Evolutionary conservation across 1,140 invertebrate genomes (phyloP), one percentile per base, ranked within the genome.

Genomic region (Drosophila pallidifrons): DNA sequence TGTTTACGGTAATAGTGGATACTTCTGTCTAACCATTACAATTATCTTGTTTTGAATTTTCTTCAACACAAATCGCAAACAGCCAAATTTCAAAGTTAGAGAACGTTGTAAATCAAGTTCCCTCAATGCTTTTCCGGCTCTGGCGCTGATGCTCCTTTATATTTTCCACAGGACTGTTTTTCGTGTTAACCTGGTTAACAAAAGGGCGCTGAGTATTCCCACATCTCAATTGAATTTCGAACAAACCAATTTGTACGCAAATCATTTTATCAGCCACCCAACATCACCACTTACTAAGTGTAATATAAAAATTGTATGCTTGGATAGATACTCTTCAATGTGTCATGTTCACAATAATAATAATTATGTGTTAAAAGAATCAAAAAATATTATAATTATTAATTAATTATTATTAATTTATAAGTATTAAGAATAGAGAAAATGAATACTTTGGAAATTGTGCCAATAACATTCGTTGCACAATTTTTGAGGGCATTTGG

Each of bases 171-270:
- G 58, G 64, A 60, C 65, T 72, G 5, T 63, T 63, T 70, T 76
- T 58, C 75, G 82, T 69, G 68, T 74, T 74, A 74, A 65, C 79
- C 72, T 58, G 68, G 76, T 77, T 82, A 79, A 82, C 72, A 82
- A 82, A 82, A 67, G 76, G 69, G 65, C 61, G 71, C 75, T 70
- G 82, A 79, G 87, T 82, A 82, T 87, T 86, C 82, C 79, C 82
- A 87, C 79, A 87, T 72, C 82, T 87, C 82, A 87, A 87, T 87
- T 82, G 82, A 86, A 81, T 86, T 87, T 86, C 10, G 66, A 54
- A 58, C 49, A 46, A 86, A 79, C 82, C 82, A 87, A 86, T 86
- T 86, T 86, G 82, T 79, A 86, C 82, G 79, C 76, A 87, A 87
- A 87, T 87, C 79, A 87, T 87, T 87, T 87, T 82, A 87, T 87